Conservation (phyloP, 2,888 invertebrate genomes). For the Microplitis deprimator region DNA sequence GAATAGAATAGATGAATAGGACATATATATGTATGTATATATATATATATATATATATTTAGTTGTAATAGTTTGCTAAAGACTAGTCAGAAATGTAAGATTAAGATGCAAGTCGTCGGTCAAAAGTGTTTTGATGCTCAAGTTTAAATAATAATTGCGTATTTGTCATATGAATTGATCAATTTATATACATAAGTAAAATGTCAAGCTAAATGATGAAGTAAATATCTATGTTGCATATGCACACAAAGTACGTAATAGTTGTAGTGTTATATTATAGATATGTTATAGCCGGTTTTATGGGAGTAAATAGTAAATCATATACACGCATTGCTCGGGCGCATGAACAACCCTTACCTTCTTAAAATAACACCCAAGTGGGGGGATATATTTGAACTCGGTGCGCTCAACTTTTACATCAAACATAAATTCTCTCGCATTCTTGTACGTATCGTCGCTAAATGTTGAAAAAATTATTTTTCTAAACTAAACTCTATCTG, state of each 20-base stretch:
- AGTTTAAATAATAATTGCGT: neutral
- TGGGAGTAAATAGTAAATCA: slow-evolving; percentile 41
- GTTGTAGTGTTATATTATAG: slow-evolving; percentile 13
- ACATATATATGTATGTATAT: neutral
- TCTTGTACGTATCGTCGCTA: slow-evolving; percentile 19
- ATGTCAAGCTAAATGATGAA: neutral
- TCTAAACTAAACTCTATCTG: neutral
- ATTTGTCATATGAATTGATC: neutral
- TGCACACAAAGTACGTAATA: neutral
- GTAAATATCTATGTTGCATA: neutral
- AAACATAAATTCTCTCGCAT: slow-evolving; percentile 55
- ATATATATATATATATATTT: neutral
- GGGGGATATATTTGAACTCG: slow-evolving; percentile 63
- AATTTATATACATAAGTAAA: no score
- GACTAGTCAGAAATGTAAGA: neutral
- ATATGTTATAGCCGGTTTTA: slow-evolving; percentile 14
- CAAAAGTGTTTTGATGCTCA: neutral
- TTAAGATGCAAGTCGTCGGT: neutral
- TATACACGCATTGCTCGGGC: slow-evolving; percentile 55
- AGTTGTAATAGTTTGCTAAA: neutral
- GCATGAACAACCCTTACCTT: slow-evolving; percentile 53
- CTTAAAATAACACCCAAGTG: slow-evolving; percentile 40
- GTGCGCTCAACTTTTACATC: slow-evolving; percentile 55
- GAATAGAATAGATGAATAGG: no score
- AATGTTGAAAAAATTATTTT: neutral